Conservation (phyloP, 92 coral and sea anemone species). For the Parazoanthus atlanticus region DNA sequence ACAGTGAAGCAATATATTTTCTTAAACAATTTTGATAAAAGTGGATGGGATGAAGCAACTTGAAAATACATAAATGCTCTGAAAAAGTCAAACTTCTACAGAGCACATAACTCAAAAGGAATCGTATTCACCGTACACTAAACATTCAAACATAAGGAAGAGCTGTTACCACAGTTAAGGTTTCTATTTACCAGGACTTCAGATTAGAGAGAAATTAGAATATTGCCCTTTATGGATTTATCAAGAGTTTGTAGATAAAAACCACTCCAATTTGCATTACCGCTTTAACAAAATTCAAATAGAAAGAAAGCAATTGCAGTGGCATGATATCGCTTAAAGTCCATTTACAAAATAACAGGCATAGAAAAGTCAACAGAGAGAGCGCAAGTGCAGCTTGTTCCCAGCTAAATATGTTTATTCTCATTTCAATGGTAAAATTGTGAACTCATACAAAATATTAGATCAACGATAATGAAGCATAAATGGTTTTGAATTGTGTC, state of each 20-base stretch:
- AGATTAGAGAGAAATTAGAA: background rate
- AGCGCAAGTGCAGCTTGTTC: background rate
- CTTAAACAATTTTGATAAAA: background rate
- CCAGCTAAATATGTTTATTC: background rate
- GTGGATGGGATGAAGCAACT: background rate
- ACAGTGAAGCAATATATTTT: background rate
- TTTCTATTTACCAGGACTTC: background rate
- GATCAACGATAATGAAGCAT: background rate
- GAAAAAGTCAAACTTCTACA: background rate
- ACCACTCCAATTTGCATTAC: background rate
- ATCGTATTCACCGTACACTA: background rate
- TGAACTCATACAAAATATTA: background rate
- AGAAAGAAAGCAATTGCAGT: background rate
- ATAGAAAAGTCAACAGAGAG: background rate
- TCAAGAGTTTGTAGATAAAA: background rate
- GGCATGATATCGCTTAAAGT: background rate
- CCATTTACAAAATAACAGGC: background rate
- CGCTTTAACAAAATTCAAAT: background rate
- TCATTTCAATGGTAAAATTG: too few relatives aligned
- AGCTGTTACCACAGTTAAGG: background rate
- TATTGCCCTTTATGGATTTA: background rate
- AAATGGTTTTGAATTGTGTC: too few relatives aligned
- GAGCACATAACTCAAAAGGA: background rate
- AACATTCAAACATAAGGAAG: background rate
- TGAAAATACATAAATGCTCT: too few relatives aligned